Evolutionary conservation across 1,140 invertebrate genomes (phyloP).

Genomic region (Ostrea denselamellosa): DNA sequence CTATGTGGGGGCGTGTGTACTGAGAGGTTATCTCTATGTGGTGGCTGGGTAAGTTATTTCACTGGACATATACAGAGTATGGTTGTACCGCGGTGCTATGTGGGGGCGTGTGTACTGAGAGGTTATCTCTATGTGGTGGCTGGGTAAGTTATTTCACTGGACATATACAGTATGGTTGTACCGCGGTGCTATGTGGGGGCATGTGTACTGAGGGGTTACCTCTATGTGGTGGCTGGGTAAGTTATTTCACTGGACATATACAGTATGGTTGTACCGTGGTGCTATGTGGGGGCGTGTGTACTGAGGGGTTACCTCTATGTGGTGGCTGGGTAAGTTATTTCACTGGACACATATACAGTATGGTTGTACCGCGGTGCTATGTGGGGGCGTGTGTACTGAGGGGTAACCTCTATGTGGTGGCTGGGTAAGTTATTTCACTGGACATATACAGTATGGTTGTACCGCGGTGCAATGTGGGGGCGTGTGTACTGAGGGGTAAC

Average conservation of each 20-base stretch:
- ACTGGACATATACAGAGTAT: slow-evolving; percentile 73
- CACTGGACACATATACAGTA: slow-evolving; percentile 72
- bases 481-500: slow-evolving; percentile 74
- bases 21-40: slow-evolving; percentile 75
- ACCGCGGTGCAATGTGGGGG: slow-evolving; percentile 77
- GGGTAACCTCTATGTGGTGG: slow-evolving; percentile 75
- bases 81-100: slow-evolving; percentile 76
- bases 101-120: slow-evolving; percentile 74
- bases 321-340: slow-evolving; percentile 74
- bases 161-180: slow-evolving; percentile 70
- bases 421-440: slow-evolving; percentile 75
- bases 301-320: slow-evolving; percentile 75
- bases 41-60: slow-evolving; percentile 74
- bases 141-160: slow-evolving; percentile 75
- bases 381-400: slow-evolving; percentile 75
- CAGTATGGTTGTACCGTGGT: slow-evolving; percentile 74
- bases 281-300: slow-evolving; percentile 77
- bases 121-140: slow-evolving; percentile 76
- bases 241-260: slow-evolving; percentile 71
- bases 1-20: slow-evolving; percentile 76
- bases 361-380: slow-evolving; percentile 77
- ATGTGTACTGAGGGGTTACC: slow-evolving; percentile 73
- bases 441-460: slow-evolving; percentile 72
- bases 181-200: slow-evolving; percentile 77
- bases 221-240: slow-evolving; percentile 76